Evolutionary conservation across 2,888 invertebrate genomes (phyloP).

Genomic region (Amiota minor): DNA sequence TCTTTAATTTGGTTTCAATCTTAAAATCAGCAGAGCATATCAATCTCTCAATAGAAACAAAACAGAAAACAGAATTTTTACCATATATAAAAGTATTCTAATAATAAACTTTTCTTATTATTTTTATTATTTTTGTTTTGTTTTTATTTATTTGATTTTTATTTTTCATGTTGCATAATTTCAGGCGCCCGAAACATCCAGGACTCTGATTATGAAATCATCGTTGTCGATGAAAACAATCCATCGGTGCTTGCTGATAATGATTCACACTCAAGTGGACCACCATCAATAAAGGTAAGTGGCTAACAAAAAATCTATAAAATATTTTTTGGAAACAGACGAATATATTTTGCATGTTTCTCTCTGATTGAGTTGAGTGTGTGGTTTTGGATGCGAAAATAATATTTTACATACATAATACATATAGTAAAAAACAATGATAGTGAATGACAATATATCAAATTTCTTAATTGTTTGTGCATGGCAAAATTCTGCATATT

Average conservation of each 20-base stretch:
- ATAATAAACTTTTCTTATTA: not conserved
- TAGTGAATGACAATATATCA: no score
- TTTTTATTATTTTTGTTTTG: slow-evolving; percentile 13
- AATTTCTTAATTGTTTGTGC: no score
- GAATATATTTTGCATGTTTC: not conserved
- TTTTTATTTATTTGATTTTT: slow-evolving; percentile 5
- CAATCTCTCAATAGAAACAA: no score
- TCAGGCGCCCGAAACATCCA: slow-evolving; percentile 75
- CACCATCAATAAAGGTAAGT: slow-evolving; percentile 88
- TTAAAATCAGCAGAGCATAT: no score
- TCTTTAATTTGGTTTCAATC: no score
- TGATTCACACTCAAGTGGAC: slow-evolving; percentile 83
- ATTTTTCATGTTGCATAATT: slow-evolving; percentile 19
- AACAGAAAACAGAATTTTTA: no score
- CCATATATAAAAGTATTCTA: no score
- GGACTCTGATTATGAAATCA: slow-evolving; percentile 90
- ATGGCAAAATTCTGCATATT: no score
- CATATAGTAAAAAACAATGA: no score
- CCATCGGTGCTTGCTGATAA: slow-evolving; percentile 86
- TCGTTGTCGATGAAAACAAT: slow-evolving; percentile 91
- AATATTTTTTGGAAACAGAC: not conserved
- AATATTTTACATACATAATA: not conserved
- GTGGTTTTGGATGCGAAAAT: not conserved
- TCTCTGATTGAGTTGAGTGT: not conserved
- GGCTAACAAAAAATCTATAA: not conserved